Evolutionary conservation across 92 coral and sea anemone species (phyloP), one percentile per base, ranked within the genome.

Genomic region (Metridium senile): DNA sequence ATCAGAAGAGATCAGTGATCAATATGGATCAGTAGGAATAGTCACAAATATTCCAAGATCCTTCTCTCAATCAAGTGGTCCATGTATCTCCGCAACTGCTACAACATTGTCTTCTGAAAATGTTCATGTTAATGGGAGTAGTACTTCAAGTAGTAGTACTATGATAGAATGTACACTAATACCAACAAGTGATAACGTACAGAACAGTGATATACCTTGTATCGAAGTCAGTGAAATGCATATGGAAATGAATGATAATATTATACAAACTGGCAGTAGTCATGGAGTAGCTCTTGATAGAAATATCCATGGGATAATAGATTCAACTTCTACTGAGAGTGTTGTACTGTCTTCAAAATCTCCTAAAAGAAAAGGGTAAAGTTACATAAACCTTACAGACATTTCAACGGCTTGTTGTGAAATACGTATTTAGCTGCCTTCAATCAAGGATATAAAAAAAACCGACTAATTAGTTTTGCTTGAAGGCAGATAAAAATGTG

Each of bases 341-440:
- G 51, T 57, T 0, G 78, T 26, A 16, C 28, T 73, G 10, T 18
- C n/a, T 10, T 57, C 68, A 11, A 73, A 58, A 62, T 89, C 94
- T 3, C 94, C 94, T 32, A 89, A 87, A 59, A 76, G 94, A 66
- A 89, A 89, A 65, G 78, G 94, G 94, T 89, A 22, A 20, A 21
- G 0, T 0, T 18, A 9, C 8, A 23, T n/a, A 3, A n/a, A n/a
- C n/a, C n/a, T n/a, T n/a, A n/a, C n/a, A n/a, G n/a, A n/a, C n/a
- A n/a, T 26, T 65, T 26, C 13, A 26, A n/a, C 52, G 33, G n/a
- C n/a, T n/a, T n/a, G n/a, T n/a, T n/a, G n/a, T n/a, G n/a, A n/a
- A n/a, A n/a, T n/a, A n/a, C n/a, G n/a, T n/a, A n/a, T n/a, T n/a
- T n/a, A n/a, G n/a, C n/a, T n/a, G n/a, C n/a, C n/a, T n/a, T n/a